Evolutionary conservation across 2,797 vertebrate genomes (phyloP).

Genomic region (Schizopygopsis malacanthus): DNA sequence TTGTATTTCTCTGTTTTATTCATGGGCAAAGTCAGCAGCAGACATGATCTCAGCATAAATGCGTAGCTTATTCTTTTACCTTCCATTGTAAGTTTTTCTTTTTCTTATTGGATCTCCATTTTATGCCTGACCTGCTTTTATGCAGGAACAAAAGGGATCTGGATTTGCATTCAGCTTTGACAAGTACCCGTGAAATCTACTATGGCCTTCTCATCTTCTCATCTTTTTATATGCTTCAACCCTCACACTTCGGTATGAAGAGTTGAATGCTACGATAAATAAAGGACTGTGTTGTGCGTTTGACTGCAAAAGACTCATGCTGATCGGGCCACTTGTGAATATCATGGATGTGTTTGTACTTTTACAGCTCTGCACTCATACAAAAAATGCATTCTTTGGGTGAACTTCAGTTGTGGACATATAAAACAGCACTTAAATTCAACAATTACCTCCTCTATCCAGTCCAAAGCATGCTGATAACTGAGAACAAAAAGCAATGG

Average conservation of each 20-base stretch:
- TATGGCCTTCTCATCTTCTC: constrained; percentile 18
- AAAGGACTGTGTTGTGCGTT: constrained; percentile 9
- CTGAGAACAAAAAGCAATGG: no score
- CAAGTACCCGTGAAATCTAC: constrained; percentile 20
- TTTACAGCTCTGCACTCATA: neutral
- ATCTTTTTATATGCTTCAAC: constrained; percentile 11
- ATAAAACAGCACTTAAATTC: no score
- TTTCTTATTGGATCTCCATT: neutral
- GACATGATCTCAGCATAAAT: constrained; percentile 28
- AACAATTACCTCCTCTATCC: no score
- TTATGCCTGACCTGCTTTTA: constrained; percentile 26
- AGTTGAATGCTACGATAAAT: constrained; percentile 2
- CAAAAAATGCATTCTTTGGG: neutral
- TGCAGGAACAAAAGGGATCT: constrained; percentile 5
- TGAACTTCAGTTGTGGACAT: neutral
- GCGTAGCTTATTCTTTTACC: constrained; percentile 9
- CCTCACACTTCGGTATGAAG: neutral
- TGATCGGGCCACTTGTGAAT: neutral
- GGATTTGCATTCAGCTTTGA: constrained; percentile 40
- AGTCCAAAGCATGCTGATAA: neutral
- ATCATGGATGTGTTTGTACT: neutral
- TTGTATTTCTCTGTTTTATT: constrained; percentile 37
- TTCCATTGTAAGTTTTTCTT: neutral
- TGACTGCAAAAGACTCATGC: neutral
- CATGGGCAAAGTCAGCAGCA: constrained; percentile 7